Evolutionary conservation across 2,888 invertebrate species (phyloP).

Genomic region (Camptogramma bilineatum): DNA sequence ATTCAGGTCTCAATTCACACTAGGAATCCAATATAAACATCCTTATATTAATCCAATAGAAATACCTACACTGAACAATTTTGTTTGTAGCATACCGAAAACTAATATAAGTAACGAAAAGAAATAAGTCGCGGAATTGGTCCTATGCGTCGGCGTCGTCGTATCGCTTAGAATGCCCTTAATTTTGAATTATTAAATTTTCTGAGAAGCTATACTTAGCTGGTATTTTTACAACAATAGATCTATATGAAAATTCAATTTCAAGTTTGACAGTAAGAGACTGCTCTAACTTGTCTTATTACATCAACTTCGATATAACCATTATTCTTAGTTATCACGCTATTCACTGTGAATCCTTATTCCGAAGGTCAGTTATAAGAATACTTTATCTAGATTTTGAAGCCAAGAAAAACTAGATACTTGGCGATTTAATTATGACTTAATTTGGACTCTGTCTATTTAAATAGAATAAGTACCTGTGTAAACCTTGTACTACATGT

Average conservation of each 20-base stretch:
- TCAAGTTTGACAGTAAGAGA: background rate
- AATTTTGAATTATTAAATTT: no score
- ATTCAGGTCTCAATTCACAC: no score
- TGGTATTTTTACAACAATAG: no score
- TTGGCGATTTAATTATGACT: conserved; percentile 34
- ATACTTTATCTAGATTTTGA: conserved; percentile 15
- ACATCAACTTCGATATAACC: background rate
- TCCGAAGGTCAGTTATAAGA: conserved; percentile 30
- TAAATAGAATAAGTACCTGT: conserved; percentile 13
- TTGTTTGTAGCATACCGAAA: no score
- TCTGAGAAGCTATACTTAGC: no score
- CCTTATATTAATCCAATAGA: no score
- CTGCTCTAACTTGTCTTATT: background rate
- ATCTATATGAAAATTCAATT: background rate
- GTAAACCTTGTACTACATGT: conserved; percentile 10
- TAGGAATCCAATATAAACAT: no score
- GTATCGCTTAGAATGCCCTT: no score
- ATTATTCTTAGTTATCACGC: conserved; percentile 23
- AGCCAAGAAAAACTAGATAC: conserved; percentile 34
- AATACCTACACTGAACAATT: no score
- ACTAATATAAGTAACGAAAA: no score
- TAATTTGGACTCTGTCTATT: conserved; percentile 23
- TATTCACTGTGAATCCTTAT: conserved; percentile 26
- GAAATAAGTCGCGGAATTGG: no score
- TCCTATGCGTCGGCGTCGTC: no score